Percentiles rank a stretch among this genome's conserved stretches.
These are phyloP conservation scores for Antheraea pernyi DNA, from an alignment of 1,140 invertebrate species.

Conservation along the genomic window DNA sequence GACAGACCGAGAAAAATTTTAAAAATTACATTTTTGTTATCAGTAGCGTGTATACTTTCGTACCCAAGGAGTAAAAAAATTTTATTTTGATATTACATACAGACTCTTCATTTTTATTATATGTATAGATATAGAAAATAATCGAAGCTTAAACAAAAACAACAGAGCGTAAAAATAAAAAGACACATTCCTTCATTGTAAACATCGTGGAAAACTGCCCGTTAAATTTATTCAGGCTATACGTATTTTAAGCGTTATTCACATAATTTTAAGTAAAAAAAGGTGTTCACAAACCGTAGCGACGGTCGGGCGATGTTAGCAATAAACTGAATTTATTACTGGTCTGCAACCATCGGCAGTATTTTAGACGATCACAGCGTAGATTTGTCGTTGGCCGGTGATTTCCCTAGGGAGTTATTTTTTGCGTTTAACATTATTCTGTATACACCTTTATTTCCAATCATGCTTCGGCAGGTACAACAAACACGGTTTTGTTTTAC, in stretches of 20 bases:
- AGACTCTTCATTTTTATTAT: too few species aligned
- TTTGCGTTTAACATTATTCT: neutral
- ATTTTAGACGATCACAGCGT: neutral
- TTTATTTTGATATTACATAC: too few species aligned
- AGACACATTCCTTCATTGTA: neutral
- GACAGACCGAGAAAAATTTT: too few species aligned
- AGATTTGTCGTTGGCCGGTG: neutral
- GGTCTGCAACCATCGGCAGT: neutral
- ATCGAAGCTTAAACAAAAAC: neutral
- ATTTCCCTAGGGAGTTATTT: neutral
- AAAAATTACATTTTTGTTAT: too few species aligned
- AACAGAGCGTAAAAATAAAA: neutral
- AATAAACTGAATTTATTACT: slow-evolving; percentile 3
- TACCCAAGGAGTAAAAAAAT: too few species aligned
- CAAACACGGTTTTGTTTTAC: neutral
- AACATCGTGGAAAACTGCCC: neutral
- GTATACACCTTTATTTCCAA: neutral
- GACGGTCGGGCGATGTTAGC: neutral
- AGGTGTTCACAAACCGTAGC: neutral
- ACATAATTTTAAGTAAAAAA: neutral
- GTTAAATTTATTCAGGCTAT: neutral
- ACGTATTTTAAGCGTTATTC: neutral
- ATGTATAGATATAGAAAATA: too few species aligned
- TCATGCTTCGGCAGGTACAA: neutral
- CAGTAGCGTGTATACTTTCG: too few species aligned